These are phyloP conservation scores for Aplidium turbinatum DNA, from an alignment of 23 tunicate genomes.

Conservation along the genomic window DNA sequence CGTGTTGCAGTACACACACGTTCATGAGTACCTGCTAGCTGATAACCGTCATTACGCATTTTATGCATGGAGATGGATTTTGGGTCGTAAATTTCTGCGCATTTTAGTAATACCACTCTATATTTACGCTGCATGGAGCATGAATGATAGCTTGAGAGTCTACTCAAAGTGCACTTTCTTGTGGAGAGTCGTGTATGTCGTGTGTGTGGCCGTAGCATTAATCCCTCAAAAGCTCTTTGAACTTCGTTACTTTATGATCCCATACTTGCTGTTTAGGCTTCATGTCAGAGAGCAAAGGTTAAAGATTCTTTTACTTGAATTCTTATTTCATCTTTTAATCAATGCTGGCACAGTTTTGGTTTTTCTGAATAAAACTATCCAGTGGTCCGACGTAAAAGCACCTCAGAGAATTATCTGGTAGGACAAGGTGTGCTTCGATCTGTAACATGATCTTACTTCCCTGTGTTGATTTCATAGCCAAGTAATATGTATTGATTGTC, in stretches of 20 bases:
- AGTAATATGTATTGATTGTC: too few relatives aligned
- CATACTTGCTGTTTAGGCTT: slow-evolving; percentile 67
- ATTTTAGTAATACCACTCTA: slow-evolving; percentile 57
- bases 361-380: slow-evolving; percentile 63
- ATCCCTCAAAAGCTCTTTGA: slow-evolving; percentile 75
- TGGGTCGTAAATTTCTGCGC: slow-evolving; percentile 44
- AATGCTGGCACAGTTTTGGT: slow-evolving; percentile 56
- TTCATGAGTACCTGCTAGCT: slow-evolving; percentile 79
- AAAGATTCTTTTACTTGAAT: slow-evolving; percentile 45
- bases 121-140: slow-evolving; percentile 69
- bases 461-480: too few relatives aligned
- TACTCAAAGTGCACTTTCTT: slow-evolving; percentile 13
- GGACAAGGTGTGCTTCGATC: neutral
- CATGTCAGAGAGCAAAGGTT: slow-evolving; percentile 38
- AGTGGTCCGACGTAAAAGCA: slow-evolving; percentile 66
- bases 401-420: slow-evolving; percentile 92
- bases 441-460: neutral
- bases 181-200: slow-evolving; percentile 54
- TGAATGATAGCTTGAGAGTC: slow-evolving; percentile 49
- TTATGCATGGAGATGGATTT: slow-evolving; percentile 60
- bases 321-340: slow-evolving; percentile 33
- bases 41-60: slow-evolving; percentile 91
- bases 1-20: slow-evolving; percentile 30
- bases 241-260: slow-evolving; percentile 79
- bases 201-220: slow-evolving; percentile 42